Percentiles rank a stretch among this genome's conserved stretches.
Evolutionary conservation across 1,140 invertebrate species (phyloP).

Genomic region (Lordiphosa mommai): DNA sequence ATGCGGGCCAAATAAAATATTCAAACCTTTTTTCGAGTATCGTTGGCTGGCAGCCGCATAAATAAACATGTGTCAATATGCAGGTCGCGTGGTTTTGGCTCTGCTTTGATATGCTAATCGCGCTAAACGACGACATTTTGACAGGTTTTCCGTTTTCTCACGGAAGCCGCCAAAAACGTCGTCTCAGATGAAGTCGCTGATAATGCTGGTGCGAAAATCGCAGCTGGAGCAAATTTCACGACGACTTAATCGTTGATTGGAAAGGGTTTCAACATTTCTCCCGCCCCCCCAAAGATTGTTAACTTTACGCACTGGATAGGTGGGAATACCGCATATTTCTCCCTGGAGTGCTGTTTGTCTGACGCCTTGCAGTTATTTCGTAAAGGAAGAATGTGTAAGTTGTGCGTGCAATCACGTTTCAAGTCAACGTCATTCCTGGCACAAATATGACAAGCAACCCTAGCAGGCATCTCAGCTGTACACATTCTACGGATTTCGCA

Average conservation of each 20-base stretch:
- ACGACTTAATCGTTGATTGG: conserved; percentile 17
- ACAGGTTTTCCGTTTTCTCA: conserved; percentile 73
- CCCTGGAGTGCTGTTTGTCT: conserved; percentile 33
- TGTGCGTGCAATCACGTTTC: conserved; percentile 51
- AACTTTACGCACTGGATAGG: neutral
- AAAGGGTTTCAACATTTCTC: neutral
- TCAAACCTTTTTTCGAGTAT: conserved; percentile 39
- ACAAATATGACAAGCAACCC: conserved; percentile 13
- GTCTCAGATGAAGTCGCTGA: conserved; percentile 30
- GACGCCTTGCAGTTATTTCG: conserved; percentile 44
- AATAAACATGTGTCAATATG: conserved; percentile 72
- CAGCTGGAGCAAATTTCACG: conserved; percentile 11
- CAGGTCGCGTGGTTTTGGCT: conserved; percentile 49
- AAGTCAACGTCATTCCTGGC: conserved; percentile 21
- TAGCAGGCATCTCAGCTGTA: conserved; percentile 26
- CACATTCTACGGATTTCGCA: conserved; percentile 39
- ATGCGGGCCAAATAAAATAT: conserved; percentile 58
- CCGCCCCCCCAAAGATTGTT: neutral
- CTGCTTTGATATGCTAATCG: conserved; percentile 73
- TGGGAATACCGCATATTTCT: conserved; percentile 19
- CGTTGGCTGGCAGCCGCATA: conserved; percentile 28
- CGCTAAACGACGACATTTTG: conserved; percentile 68
- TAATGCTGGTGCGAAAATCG: conserved; percentile 20
- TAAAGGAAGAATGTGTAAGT: conserved; percentile 34
- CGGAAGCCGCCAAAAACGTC: conserved; percentile 35